Evolutionary conservation across 2,797 vertebrate genomes (phyloP), one percentile per base, ranked within the genome.

Genomic region (Otus scops): DNA sequence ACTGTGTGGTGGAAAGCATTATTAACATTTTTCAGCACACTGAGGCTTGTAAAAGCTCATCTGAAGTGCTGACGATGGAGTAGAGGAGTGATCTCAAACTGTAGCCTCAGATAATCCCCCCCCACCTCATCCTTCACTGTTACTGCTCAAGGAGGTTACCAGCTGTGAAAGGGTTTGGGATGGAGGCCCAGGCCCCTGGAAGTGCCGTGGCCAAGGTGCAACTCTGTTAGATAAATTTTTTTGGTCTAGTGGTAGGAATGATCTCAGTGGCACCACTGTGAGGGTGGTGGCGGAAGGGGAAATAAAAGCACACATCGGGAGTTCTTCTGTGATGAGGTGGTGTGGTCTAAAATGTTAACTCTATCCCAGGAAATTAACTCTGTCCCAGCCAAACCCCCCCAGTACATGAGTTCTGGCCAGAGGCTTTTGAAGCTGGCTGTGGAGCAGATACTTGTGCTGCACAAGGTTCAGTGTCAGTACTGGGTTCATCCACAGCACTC

Each of bases 61-160:
- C 0, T 27, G 6, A 65, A 92, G 38, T 26, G 23, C 28, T 63
- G 70, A 20, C 0, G 0, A 13, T 43, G 24, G n/a, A 56, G 28
- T 14, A 36, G 57, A 38, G 56, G 30, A 43, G 27, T 64, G 34
- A 90, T 51, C 19, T 43, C 38, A 53, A 24, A 34, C 6, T 13
- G 4, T 15, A 56, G 27, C 10, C 56, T 85, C 47, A 56, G 39
- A 41, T n/a, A 53, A n/a, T 59, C 26, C 26, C 17, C 23, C 50
- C 8, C 6, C 23, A 2, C 38, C 23, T 41, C 30, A 11, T 59
- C 36, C 51, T 89, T 51, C 60, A 30, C 34, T 1, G 1, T 69
- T 56, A 9, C 64, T 80, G 39, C 43, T 74, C 28, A 5, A 34
- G 23, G 23, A 69, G 36, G 17, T 65, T 95, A 23, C 36, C 30